Percentiles rank a stretch among this genome's conserved stretches.
Conservation (phyloP, 1,140 invertebrate species). For the Apis dorsata region DNA sequence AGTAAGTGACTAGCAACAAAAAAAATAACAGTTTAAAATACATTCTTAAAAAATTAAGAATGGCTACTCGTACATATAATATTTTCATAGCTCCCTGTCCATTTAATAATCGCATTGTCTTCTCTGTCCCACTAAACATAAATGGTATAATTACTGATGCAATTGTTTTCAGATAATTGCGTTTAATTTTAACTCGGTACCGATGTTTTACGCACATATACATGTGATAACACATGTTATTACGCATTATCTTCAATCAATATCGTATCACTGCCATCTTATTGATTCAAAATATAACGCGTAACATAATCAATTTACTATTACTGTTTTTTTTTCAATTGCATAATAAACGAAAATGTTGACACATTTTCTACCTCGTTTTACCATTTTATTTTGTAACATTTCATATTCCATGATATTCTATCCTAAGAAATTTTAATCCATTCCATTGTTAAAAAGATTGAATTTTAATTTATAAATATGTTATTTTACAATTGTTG, state of each 20-base stretch:
- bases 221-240: constrained; percentile 22
- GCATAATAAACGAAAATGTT: neutral
- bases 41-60: neutral
- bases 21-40: neutral
- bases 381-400: neutral
- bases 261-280: constrained; percentile 16
- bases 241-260: constrained; percentile 39
- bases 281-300: neutral
- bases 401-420: neutral
- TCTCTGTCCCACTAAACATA: constrained; percentile 21
- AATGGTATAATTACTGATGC: constrained; percentile 31
- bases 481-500: too few species aligned
- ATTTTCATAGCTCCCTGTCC: neutral
- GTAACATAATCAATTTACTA: neutral
- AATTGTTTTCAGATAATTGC: constrained; percentile 45
- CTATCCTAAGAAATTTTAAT: neutral
- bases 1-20: too few species aligned
- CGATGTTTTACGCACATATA: constrained; percentile 6
- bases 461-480: too few species aligned
- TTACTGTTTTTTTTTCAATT: neutral
- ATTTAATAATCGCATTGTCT: constrained; percentile 30
- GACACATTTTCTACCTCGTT: neutral
- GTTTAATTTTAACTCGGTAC: constrained; percentile 39
- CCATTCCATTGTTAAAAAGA: too few species aligned
- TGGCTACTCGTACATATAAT: neutral